phyloP scores from a whole-genome alignment of 2,797 vertebrate species.

The Fundulus diaphanus region DNA sequence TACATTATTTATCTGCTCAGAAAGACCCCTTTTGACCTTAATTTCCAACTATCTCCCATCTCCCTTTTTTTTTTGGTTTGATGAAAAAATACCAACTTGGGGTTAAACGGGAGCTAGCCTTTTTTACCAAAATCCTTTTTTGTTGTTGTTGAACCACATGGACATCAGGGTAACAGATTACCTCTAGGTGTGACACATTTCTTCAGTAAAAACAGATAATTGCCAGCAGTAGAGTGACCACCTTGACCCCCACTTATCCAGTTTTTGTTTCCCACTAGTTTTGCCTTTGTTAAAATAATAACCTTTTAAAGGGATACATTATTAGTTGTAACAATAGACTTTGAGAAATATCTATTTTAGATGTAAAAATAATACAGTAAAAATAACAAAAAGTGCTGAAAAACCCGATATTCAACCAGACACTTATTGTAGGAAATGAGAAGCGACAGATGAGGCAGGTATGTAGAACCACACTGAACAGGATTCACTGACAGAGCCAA shows the following conservation, averaged over 20 bases:
- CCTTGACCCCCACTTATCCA: not conserved
- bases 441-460: no score
- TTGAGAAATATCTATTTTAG: no score
- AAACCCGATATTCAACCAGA: no score
- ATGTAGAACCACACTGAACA: no score
- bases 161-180: not conserved
- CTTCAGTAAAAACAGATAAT: not conserved
- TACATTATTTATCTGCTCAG: constrained; percentile 77
- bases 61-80: constrained; percentile 62
- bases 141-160: not conserved
- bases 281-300: not conserved
- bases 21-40: constrained; percentile 67
- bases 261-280: not conserved
- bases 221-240: not conserved
- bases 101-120: constrained; percentile 62
- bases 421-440: no score
- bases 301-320: no score
- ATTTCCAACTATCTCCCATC: constrained; percentile 65
- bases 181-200: no score
- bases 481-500: no score
- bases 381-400: no score
- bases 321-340: no score
- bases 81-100: constrained; percentile 56
- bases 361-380: no score
- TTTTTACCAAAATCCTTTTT: not conserved